Conservation (phyloP, 2,888 invertebrate genomes). For the Loripinus fragilis region DNA sequence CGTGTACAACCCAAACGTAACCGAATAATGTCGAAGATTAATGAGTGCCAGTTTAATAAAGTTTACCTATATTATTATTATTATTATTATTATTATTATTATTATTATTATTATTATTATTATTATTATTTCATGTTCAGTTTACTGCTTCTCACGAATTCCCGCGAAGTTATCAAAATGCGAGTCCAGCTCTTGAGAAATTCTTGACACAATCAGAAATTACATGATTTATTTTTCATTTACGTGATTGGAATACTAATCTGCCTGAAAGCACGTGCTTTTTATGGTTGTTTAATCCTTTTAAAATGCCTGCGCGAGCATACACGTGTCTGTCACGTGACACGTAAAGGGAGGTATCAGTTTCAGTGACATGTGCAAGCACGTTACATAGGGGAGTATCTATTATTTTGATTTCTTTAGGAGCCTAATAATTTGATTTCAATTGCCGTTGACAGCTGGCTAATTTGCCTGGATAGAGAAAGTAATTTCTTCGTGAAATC, state of each 20-base stretch:
- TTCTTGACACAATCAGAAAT: neutral
- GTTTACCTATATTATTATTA: no score
- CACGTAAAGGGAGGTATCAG: neutral
- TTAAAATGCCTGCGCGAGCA: conserved; percentile 15
- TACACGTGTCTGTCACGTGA: conserved; percentile 46
- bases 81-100: no score
- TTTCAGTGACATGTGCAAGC: conserved; percentile 9
- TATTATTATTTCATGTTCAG: no score
- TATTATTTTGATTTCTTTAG: conserved; percentile 16
- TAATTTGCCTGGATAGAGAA: conserved; percentile 5
- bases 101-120: no score
- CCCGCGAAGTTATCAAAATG: no score
- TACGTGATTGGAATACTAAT: conserved; percentile 15
- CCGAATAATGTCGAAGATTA: no score
- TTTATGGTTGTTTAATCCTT: conserved; percentile 1
- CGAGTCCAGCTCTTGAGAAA: no score
- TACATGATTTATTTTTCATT: conserved; percentile 6
- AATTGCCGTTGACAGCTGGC: conserved; percentile 14
- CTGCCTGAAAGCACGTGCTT: conserved; percentile 10
- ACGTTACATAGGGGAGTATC: conserved; percentile 14
- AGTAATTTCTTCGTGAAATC: neutral
- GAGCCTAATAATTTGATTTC: conserved; percentile 19
- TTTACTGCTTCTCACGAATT: no score
- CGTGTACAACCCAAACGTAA: no score
- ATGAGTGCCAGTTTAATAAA: no score